Conservation (phyloP, 2,888 invertebrate genomes). For the Exocentrus adspersus region DNA sequence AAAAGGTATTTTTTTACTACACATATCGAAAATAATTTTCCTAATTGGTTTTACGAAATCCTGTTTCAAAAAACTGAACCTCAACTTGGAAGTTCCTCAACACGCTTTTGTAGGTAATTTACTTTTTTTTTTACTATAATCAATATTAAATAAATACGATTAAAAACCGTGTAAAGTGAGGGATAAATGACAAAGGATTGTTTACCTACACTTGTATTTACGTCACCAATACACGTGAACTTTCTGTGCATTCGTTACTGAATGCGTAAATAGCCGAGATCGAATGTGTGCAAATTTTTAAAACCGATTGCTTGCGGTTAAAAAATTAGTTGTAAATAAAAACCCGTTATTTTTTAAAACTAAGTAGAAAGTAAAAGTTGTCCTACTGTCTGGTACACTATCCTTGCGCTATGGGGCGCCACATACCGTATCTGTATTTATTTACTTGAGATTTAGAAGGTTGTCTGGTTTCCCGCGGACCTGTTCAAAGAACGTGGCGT, state of each 20-base stretch:
- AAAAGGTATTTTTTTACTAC: slow-evolving; percentile 52
- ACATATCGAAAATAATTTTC: no score
- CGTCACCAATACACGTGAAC: not conserved
- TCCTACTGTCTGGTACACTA: not conserved
- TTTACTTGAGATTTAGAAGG: not conserved
- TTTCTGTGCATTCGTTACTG: not conserved
- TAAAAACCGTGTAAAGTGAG: no score
- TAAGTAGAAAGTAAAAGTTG: slow-evolving; percentile 22
- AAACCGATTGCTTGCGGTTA: not conserved
- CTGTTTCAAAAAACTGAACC: no score
- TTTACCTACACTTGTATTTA: not conserved
- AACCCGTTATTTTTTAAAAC: slow-evolving; percentile 11
- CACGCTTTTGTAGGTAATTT: no score
- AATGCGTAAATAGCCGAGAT: not conserved
- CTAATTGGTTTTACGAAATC: no score
- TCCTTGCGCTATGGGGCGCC: slow-evolving; percentile 14
- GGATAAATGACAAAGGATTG: no score
- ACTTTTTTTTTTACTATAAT: no score
- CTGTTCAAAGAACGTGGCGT: not conserved
- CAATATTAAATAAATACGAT: no score
- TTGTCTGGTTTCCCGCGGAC: no score
- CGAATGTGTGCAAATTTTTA: not conserved
- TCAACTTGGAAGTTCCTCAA: no score
- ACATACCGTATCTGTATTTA: slow-evolving; percentile 1
- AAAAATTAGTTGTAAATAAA: no score